Evolutionary conservation across 2,113 vertebrate genomes (phyloP), one percentile per base, ranked within the genome.

Genomic region (Psettodes erumei): DNA sequence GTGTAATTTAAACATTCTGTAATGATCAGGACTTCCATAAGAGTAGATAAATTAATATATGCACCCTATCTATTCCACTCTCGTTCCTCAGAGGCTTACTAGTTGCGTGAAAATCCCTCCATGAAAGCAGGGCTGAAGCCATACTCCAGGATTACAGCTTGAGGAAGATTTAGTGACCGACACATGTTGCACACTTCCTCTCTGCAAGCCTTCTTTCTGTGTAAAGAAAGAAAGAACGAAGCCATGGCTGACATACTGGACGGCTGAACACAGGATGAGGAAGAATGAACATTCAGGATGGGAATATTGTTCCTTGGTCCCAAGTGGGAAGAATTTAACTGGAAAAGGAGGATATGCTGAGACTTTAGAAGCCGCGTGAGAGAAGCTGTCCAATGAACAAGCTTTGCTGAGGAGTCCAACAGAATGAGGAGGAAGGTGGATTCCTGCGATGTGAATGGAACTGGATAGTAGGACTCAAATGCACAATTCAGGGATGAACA

Each of bases 131-230:
- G 72, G 79, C 88, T 87, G 85, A 67, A 83, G 84, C 78, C 77
- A 91, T 23, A 1, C 92, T 93, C 89, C 68, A 81, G 96, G 96
- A 97, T 98, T 96, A 97, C 86, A 43, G 68, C 85, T 70, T 83
- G 75, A 88, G 87, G 90, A 88, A 94, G 96, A 95, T 94, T 97
- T 96, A 95, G 91, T 87, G 81, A 91, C 86, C 83, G 90, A 91
- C 92, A 93, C 86, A 92, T 92, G 88, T 86, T 79, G 83, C 75
- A 73, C 77, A 67, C 71, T 83, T 81, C 75, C 77, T 65, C 73
- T 62, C 64, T 37, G 50, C 40, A 30, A 71, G 55, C 50, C 60
- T 21, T 56, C 53, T 70, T 56, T 61, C 21, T 21, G 15, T 45
- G 42, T 32, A 55, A 47, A 42, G 27, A 70, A 69, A 66, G 6